phyloP scores from a whole-genome alignment of 2,888 invertebrate species.

The Strigamia maritima region DNA sequence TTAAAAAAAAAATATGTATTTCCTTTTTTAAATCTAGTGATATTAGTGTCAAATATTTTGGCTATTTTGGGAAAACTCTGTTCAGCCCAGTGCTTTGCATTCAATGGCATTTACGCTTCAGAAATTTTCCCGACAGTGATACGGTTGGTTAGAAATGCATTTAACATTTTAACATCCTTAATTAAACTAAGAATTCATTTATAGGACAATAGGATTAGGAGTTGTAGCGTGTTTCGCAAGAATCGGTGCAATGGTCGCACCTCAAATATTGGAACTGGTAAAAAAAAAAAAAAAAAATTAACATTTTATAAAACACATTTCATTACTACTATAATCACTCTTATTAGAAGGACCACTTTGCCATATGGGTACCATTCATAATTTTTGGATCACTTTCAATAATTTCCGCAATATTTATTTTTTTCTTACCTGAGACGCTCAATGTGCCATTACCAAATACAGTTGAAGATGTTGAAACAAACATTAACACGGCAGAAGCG shows the following conservation, averaged over 20 bases:
- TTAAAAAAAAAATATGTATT: neutral
- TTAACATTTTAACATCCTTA: no score
- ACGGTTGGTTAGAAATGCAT: conserved; percentile 18
- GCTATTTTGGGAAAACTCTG: conserved; percentile 53
- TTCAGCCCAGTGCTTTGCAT: conserved; percentile 55
- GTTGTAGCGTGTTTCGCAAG: conserved; percentile 56
- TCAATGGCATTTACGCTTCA: conserved; percentile 52
- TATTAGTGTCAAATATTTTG: neutral
- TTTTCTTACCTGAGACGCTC: neutral
- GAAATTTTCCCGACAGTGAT: conserved; percentile 50
- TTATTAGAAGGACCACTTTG: conserved; percentile 40
- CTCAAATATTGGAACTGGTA: conserved; percentile 51
- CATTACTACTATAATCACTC: no score
- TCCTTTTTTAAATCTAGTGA: neutral
- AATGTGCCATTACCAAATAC: conserved; percentile 1
- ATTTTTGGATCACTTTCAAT: neutral
- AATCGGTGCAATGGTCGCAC: conserved; percentile 56
- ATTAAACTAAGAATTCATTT: conserved; percentile 21
- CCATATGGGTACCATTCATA: conserved; percentile 39
- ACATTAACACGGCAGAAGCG: neutral
- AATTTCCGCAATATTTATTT: neutral
- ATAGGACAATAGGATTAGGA: conserved; percentile 49
- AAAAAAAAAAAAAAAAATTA: conserved; percentile 36
- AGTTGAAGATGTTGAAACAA: neutral
- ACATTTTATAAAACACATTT: neutral